phyloP scores from a whole-genome alignment of 2,113 vertebrate genomes.

The Butorides virescens region DNA sequence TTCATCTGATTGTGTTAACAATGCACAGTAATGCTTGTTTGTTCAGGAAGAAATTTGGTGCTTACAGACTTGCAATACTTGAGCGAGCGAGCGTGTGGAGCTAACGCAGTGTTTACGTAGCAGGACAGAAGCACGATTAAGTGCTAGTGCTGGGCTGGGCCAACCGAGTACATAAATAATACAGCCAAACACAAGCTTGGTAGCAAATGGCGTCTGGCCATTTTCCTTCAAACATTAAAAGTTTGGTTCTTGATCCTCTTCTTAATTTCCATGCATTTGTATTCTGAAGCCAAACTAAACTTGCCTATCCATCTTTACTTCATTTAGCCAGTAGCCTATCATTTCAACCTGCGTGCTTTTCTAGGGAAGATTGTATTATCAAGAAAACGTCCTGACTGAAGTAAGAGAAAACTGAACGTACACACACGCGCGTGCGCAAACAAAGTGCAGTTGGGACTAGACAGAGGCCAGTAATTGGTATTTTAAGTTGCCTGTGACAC shows the following conservation, averaged over 20 bases:
- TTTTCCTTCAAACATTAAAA: not conserved
- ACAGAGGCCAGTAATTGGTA: constrained; percentile 8
- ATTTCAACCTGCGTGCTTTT: not conserved
- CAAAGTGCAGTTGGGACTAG: not conserved
- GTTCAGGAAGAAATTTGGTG: not conserved
- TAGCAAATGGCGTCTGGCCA: not conserved
- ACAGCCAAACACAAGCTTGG: not conserved
- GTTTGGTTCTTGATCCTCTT: not conserved
- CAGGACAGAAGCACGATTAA: not conserved
- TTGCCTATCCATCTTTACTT: not conserved
- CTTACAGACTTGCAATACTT: not conserved
- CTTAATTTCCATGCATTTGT: not conserved
- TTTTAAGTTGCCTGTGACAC: constrained; percentile 19
- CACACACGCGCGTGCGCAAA: not conserved
- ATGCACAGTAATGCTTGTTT: not conserved
- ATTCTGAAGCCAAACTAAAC: not conserved
- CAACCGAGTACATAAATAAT: not conserved
- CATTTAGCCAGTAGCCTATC: not conserved
- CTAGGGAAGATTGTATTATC: not conserved
- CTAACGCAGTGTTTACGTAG: not conserved
- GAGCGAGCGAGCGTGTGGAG: not conserved
- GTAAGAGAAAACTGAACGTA: not conserved
- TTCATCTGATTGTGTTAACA: constrained; percentile 38
- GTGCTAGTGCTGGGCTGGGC: not conserved
- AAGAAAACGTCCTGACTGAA: not conserved